Conservation (phyloP, 2,888 invertebrate species). For the Netelia virgata region DNA sequence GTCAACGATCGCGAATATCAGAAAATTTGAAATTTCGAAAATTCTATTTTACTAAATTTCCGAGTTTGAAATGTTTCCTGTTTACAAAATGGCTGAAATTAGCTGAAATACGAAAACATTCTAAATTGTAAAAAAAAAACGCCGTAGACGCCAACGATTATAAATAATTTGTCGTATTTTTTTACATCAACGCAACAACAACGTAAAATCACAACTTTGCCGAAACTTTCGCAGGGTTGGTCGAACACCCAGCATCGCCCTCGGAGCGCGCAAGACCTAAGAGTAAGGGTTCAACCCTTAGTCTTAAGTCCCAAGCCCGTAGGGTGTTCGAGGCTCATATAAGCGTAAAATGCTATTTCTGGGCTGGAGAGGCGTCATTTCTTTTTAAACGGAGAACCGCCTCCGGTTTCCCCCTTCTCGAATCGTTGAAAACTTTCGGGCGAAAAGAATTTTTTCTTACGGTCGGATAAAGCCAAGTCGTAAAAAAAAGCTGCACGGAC, state of each 20-base stretch:
- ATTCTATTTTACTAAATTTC: too few species aligned
- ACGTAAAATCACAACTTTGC: background rate
- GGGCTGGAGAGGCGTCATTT: background rate
- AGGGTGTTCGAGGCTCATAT: constrained; percentile 2
- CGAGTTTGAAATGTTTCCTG: too few species aligned
- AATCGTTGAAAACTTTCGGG: constrained; percentile 8
- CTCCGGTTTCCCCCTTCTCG: background rate
- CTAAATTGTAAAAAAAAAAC: background rate
- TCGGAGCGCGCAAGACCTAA: background rate
- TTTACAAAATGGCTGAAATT: too few species aligned
- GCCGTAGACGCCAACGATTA: too few species aligned
- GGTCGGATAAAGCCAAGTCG: constrained; percentile 25
- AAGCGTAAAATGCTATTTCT: background rate
- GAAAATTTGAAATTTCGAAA: too few species aligned
- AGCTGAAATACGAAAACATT: too few species aligned
- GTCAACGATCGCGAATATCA: too few species aligned
- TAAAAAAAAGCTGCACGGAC: constrained; percentile 13
- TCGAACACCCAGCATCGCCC: background rate
- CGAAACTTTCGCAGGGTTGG: background rate
- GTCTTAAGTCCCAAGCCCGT: background rate
- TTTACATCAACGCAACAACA: background rate
- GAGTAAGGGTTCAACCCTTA: background rate
- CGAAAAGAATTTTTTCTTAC: constrained; percentile 47
- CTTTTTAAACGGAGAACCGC: background rate
- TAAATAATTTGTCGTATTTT: too few species aligned